A percentile compares a stretch with the other conserved stretches of the same genome.
phyloP scores from a whole-genome alignment of 2,888 invertebrate genomes.

The Drosophila parthenogenetica region DNA sequence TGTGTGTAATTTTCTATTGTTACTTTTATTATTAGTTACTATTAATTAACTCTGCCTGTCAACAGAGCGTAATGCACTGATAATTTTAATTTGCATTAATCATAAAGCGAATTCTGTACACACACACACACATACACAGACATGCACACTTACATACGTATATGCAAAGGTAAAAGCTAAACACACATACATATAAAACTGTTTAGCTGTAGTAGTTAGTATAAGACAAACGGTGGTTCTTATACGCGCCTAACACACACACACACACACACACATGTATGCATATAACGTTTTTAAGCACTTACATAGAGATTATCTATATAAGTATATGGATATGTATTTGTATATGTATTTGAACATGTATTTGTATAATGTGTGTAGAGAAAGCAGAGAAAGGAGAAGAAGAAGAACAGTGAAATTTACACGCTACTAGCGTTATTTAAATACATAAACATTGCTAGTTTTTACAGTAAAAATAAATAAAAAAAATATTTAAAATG shows the following conservation, averaged over 20 bases:
- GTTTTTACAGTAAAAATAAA: slow-evolving; percentile 58
- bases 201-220: slow-evolving; percentile 24
- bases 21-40: slow-evolving; percentile 49
- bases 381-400: slow-evolving; percentile 1
- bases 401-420: slow-evolving; percentile 56
- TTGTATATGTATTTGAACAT: slow-evolving; percentile 49
- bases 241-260: slow-evolving; percentile 8
- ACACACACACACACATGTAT: not conserved
- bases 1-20: slow-evolving; percentile 16
- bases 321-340: slow-evolving; percentile 36
- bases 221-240: slow-evolving; percentile 13
- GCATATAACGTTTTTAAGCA: slow-evolving; percentile 58
- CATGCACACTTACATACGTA: slow-evolving; percentile 28
- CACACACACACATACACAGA: slow-evolving; percentile 18
- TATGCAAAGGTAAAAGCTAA: slow-evolving; percentile 43
- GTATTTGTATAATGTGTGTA: slow-evolving; percentile 39
- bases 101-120: slow-evolving; percentile 11
- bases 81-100: slow-evolving; percentile 74
- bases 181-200: slow-evolving; percentile 10
- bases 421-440: slow-evolving; percentile 59
- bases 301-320: slow-evolving; percentile 34
- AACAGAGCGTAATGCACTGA: slow-evolving; percentile 81
- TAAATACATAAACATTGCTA: slow-evolving; percentile 56
- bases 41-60: slow-evolving; percentile 76
- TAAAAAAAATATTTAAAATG: slow-evolving; percentile 51